Evolutionary conservation across 2,888 invertebrate genomes (phyloP), one percentile per base, ranked within the genome.

Genomic region (Vannuccia rotundouncinata): DNA sequence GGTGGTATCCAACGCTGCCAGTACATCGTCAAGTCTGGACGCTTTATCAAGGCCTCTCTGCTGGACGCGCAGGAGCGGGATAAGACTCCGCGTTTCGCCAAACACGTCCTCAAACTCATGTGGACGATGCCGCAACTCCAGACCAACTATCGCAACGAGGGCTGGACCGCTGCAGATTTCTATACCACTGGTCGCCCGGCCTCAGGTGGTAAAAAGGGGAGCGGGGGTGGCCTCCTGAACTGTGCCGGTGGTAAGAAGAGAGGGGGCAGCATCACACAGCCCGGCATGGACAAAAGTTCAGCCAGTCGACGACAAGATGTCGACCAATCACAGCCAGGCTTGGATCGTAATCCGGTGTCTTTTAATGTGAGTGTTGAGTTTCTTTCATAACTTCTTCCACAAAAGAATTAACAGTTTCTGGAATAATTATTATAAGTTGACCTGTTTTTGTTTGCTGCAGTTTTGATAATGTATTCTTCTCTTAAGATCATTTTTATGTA

Each of bases 131-230:
- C 22, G 5, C 22, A 29, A 1, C 77, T 77, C 25, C 77, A 77
- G n/a, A 28, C 77, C 45, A 17, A 17, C 45, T 59, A 59, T 27
- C 25, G 29, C 27, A 27, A 25, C 22, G 77, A 31, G 25, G 77
- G 77, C 31, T 77, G 77, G 77, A 77, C 77, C 29, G 77, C 28
- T 28, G 77, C 77, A 17, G 25, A 30, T 27, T 77, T 77, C 31
- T 5, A 2, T 31, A 27, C 77, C 22, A n/a, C 25, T 0, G 27
- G 30, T 1, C 25, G 22, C 0, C 1, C 1, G 1, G 77, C 29
- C 29, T 2, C 17, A 17, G 25, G 17, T 22, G 66, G 25, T 5
- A 22, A 22, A 27, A 22, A 22, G 17, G 25, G 25, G 22, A 2
- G 17, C 22, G 66, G 66, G 22, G 2, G 2, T 2, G 22, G 25